Percentiles rank a stretch among this genome's conserved stretches.
phyloP scores from a whole-genome alignment of 1,140 invertebrate genomes.

The Drosophila baimaii region DNA sequence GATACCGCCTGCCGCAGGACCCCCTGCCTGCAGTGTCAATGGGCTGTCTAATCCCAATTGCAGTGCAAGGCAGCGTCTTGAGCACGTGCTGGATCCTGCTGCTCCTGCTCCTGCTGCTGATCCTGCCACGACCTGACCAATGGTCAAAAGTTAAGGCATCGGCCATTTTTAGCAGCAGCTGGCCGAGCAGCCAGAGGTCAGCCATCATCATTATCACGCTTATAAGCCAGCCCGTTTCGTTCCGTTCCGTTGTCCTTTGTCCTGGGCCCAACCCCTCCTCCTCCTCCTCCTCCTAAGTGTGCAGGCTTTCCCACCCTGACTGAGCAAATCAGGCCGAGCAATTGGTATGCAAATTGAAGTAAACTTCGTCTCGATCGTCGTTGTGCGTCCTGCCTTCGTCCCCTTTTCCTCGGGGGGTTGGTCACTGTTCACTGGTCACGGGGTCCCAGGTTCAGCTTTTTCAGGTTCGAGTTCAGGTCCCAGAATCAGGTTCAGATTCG shows the following conservation, averaged over 20 bases:
- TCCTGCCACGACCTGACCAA: slow-evolving; percentile 48
- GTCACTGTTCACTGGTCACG: slow-evolving; percentile 12
- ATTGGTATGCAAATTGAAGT: slow-evolving; percentile 81
- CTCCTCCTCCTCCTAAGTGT: too few relatives aligned
- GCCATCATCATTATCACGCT: slow-evolving; percentile 84
- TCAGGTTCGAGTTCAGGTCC: slow-evolving; percentile 4
- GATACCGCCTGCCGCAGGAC: slow-evolving; percentile 33
- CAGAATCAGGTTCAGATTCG: slow-evolving; percentile 1
- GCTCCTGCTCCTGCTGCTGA: background rate
- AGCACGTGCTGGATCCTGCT: slow-evolving; percentile 56
- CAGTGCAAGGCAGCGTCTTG: slow-evolving; percentile 42
- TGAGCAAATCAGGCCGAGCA: slow-evolving; percentile 74
- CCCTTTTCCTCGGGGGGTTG: slow-evolving; percentile 2
- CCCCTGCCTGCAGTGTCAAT: slow-evolving; percentile 78
- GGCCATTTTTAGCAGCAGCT: slow-evolving; percentile 67
- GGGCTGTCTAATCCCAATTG: slow-evolving; percentile 70
- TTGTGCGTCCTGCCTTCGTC: slow-evolving; percentile 16
- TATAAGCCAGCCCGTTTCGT: slow-evolving; percentile 67
- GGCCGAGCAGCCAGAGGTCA: slow-evolving; percentile 62
- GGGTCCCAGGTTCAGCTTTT: background rate
- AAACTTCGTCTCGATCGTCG: slow-evolving; percentile 60
- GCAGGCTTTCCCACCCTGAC: slow-evolving; percentile 20
- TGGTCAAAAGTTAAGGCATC: slow-evolving; percentile 81
- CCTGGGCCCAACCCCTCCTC: slow-evolving; percentile 15
- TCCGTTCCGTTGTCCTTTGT: slow-evolving; percentile 3